A percentile compares a stretch with the other conserved stretches of the same genome.
phyloP scores from a whole-genome alignment of 1,140 invertebrate species.

The Papilio machaon region DNA sequence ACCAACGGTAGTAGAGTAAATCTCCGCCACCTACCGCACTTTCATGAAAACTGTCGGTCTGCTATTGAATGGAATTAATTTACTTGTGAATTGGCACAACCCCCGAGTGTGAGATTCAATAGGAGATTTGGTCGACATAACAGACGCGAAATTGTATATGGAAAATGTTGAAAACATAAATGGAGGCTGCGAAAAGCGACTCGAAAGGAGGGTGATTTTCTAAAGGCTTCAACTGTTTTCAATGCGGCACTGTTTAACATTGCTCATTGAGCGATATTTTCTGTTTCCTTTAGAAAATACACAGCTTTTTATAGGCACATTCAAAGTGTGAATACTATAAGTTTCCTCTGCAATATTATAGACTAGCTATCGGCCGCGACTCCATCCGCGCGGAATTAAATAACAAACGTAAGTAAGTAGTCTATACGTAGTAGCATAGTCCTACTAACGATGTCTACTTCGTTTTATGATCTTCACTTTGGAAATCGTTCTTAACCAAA shows the following conservation, averaged over 20 bases:
- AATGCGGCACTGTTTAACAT: constrained; percentile 75
- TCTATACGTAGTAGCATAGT: too few species aligned
- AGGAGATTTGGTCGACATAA: constrained; percentile 62
- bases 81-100: constrained; percentile 66
- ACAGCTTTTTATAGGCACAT: not conserved
- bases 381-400: too few species aligned
- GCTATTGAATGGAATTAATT: constrained; percentile 73
- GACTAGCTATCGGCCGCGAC: too few species aligned
- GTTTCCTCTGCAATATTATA: not conserved
- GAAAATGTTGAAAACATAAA: constrained; percentile 77
- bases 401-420: too few species aligned
- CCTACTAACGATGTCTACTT: too few species aligned
- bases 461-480: too few species aligned
- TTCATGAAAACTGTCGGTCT: constrained; percentile 49
- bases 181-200: constrained; percentile 70
- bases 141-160: constrained; percentile 72
- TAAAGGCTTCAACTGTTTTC: constrained; percentile 75
- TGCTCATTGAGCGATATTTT: constrained; percentile 74
- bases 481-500: too few species aligned
- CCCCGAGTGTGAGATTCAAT: constrained; percentile 68
- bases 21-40: not conserved
- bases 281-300: constrained; percentile 53
- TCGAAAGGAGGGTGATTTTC: constrained; percentile 77
- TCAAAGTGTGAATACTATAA: not conserved
- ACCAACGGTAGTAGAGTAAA: not conserved